These are phyloP conservation scores for Xenops minutus DNA, from an alignment of 2,797 vertebrate genomes.

Conservation along the genomic window DNA sequence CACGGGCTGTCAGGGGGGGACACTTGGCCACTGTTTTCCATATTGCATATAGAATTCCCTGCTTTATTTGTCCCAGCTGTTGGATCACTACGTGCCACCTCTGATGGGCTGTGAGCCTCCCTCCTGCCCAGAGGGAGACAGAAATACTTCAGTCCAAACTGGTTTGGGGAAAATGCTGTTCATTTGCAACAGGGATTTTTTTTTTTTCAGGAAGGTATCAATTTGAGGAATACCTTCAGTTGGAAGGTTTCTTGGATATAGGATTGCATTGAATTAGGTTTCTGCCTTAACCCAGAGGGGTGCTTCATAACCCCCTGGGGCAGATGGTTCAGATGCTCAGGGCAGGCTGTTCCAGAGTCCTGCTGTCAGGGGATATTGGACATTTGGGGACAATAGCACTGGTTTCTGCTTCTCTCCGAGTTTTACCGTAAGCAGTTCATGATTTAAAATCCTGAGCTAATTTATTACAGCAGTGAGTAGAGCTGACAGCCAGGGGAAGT, in stretches of 20 bases:
- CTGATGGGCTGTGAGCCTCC: background rate
- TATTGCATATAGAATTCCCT: background rate
- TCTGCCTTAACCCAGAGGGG: background rate
- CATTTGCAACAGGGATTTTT: background rate
- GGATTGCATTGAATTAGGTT: background rate
- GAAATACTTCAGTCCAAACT: background rate
- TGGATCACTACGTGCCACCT: rapidly evolving
- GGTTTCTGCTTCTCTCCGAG: background rate
- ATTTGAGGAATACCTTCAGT: background rate
- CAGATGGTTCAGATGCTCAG: background rate
- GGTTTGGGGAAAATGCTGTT: rapidly evolving
- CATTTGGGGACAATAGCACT: background rate
- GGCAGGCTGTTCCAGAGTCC: background rate
- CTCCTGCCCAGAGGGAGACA: rapidly evolving
- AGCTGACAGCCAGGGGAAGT: background rate
- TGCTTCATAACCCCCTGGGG: background rate
- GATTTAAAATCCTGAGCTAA: background rate
- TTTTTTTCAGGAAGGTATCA: background rate
- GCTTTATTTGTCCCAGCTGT: background rate
- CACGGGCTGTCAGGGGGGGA: rapidly evolving
- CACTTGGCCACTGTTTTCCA: background rate
- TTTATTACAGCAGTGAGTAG: background rate
- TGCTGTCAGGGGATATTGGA: rapidly evolving
- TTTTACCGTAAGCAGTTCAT: background rate
- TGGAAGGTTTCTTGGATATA: background rate